Base-by-base conservation (phyloP, 2,888 invertebrate species). In the Drosophila paucipuncta region DNA sequence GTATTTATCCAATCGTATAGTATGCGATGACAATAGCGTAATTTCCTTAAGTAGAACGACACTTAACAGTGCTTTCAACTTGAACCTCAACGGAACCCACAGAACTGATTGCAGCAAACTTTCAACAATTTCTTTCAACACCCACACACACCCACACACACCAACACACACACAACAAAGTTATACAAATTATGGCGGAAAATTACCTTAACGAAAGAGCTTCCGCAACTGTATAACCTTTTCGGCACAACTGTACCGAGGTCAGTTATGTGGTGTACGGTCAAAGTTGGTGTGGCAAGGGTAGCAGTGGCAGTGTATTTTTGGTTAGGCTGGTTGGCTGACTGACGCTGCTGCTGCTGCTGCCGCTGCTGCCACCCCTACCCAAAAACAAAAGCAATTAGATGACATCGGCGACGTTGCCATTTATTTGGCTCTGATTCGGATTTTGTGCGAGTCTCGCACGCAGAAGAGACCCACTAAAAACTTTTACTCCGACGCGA, bases 151-250 rank as follows among this genome's bases (percentile, higher is more conserved):
- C 9, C 28, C 30, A 11, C n/a, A 65, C 66, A 54, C 47, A 54
- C 37, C 31, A 28, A 55, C 54, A 33, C 59, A 71, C 55, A 37
- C 52, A 53, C 66, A 63, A 60, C 63, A 85, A 68, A 75, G 75
- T 81, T 82, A 41, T 62, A 78, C 74, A 85, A 85, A 90, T 88
- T 82, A 85, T 85, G 71, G 72, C 78, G 90, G 85, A 85, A 88
- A 90, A 86, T 90, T 86, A 80, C 90, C 90, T 88, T 76, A 86
- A 80, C 85, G 90, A 82, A 88, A 79, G 80, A 73, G 75, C 83
- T 90, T 88, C 83, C 85, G 83, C 68, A 70, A 71, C 63, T 58
- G 79, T 73, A 68, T 69, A 77, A 73, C 71, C 90, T 79, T 76
- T 89, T 76, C 60, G 66, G 76, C 85, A 84, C 85, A 89, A 85